Percentiles rank a stretch among this genome's conserved stretches.
Evolutionary conservation across 2,888 invertebrate genomes (phyloP).

Genomic region (Spisula subtruncata): DNA sequence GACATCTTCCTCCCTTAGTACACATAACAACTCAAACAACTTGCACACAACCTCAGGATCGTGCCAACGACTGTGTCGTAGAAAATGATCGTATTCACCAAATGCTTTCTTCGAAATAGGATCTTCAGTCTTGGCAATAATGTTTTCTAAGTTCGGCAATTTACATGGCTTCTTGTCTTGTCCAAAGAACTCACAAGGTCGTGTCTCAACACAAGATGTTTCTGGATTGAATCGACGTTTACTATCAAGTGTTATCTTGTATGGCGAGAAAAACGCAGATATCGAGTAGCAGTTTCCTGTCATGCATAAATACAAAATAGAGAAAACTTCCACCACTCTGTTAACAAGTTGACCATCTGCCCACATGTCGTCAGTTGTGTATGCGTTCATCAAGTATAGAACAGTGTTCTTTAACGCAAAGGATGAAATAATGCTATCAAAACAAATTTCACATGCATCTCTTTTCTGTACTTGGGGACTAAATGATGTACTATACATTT

Average conservation of each 20-base stretch:
- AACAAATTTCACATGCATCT: neutral
- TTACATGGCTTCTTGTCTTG: constrained; percentile 22
- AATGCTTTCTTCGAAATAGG: neutral
- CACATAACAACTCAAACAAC: constrained; percentile 20
- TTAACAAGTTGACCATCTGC: constrained; percentile 3
- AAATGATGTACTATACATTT: constrained; percentile 23
- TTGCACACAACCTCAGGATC: constrained; percentile 30
- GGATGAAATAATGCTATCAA: constrained; percentile 29
- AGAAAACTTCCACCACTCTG: constrained; percentile 33
- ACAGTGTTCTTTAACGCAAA: constrained; percentile 31
- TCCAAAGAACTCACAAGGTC: neutral
- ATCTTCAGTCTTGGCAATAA: constrained; percentile 18
- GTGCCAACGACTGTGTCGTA: neutral
- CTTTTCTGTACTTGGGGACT: constrained; percentile 28
- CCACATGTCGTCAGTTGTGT: constrained; percentile 26
- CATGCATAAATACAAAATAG: constrained; percentile 20
- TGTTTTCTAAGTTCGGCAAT: neutral
- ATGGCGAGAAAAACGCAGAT: constrained; percentile 33
- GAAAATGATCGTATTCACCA: constrained; percentile 14
- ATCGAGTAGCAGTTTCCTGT: neutral
- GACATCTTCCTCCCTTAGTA: neutral
- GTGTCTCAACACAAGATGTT: neutral
- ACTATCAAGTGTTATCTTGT: neutral
- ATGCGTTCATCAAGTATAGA: constrained; percentile 13
- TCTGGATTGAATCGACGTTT: neutral